These are phyloP conservation scores for Miltochrista miniata DNA, from an alignment of 2,888 invertebrate genomes.

Conservation along the genomic window DNA sequence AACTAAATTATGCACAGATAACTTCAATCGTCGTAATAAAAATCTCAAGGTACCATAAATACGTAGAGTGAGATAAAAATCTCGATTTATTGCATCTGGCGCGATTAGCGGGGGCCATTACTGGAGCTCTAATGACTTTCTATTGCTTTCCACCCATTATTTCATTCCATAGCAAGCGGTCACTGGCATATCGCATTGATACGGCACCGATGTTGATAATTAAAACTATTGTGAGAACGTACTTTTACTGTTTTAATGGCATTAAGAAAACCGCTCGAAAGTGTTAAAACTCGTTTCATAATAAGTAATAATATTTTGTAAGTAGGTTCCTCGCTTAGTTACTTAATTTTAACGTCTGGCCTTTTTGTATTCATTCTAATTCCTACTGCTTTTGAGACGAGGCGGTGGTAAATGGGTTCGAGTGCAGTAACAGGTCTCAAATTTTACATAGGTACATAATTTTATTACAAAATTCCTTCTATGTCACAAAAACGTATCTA, in stretches of 20 bases:
- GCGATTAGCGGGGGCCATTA: slow-evolving; percentile 31
- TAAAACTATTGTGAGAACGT: slow-evolving; percentile 15
- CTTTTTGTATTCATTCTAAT: not conserved
- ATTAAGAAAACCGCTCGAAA: not conserved
- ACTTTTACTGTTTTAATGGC: not conserved
- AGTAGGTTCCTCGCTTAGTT: too few relatives aligned
- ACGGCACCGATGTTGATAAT: slow-evolving; percentile 19
- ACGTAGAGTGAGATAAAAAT: slow-evolving; percentile 29
- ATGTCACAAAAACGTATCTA: too few relatives aligned
- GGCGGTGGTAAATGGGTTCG: too few relatives aligned
- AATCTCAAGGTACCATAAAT: slow-evolving; percentile 31
- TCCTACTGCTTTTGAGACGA: too few relatives aligned
- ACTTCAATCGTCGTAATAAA: slow-evolving; percentile 26
- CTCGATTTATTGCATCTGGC: slow-evolving; percentile 35
- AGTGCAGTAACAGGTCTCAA: too few relatives aligned
- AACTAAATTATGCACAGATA: slow-evolving; percentile 24
- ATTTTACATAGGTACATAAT: too few relatives aligned
- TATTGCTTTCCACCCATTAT: slow-evolving; percentile 42
- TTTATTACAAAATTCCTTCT: too few relatives aligned
- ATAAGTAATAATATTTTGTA: too few relatives aligned
- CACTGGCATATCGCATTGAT: slow-evolving; percentile 31
- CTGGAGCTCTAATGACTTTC: slow-evolving; percentile 43
- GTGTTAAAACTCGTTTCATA: not conserved
- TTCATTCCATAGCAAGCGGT: slow-evolving; percentile 29
- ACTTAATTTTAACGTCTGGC: too few relatives aligned